Percentiles rank a stretch among this genome's conserved stretches.
Conservation (phyloP, 2,113 vertebrate species). For the Strigops habroptila region DNA sequence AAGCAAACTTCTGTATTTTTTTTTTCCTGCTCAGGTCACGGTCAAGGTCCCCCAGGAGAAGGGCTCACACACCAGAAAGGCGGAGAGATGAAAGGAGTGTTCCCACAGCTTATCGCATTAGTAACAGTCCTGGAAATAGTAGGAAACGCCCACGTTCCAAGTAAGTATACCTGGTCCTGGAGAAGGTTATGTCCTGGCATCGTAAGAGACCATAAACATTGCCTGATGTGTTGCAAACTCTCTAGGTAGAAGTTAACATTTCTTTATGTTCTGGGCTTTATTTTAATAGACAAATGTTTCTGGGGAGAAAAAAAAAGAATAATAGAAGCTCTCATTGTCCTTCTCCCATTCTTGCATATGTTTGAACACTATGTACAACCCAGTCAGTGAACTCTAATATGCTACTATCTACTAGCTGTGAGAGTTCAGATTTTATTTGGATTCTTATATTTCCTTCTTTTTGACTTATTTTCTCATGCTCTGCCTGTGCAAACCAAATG, state of each 20-base stretch:
- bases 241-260: not conserved
- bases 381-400: not conserved
- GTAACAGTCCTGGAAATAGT: conserved; percentile 81
- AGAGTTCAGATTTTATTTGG: not conserved
- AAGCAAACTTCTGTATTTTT: not conserved
- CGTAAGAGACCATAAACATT: rapidly evolving
- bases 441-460: not conserved
- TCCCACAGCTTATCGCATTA: conserved; percentile 79
- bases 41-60: conserved; percentile 87
- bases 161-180: conserved; percentile 52
- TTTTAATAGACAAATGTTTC: not conserved
- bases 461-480: not conserved
- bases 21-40: conserved; percentile 74
- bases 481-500: not conserved
- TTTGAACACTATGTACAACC: not conserved
- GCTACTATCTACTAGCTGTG: not conserved
- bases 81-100: conserved; percentile 81
- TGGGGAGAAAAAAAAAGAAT: not conserved
- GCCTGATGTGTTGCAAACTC: not conserved
- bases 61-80: conserved; percentile 78
- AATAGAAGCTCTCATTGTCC: not conserved
- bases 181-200: not conserved
- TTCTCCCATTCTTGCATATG: not conserved
- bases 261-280: not conserved
- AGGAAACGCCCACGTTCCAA: conserved; percentile 85